Conservation (phyloP, 2,797 vertebrate genomes). For the Xenopus petersii region DNA sequence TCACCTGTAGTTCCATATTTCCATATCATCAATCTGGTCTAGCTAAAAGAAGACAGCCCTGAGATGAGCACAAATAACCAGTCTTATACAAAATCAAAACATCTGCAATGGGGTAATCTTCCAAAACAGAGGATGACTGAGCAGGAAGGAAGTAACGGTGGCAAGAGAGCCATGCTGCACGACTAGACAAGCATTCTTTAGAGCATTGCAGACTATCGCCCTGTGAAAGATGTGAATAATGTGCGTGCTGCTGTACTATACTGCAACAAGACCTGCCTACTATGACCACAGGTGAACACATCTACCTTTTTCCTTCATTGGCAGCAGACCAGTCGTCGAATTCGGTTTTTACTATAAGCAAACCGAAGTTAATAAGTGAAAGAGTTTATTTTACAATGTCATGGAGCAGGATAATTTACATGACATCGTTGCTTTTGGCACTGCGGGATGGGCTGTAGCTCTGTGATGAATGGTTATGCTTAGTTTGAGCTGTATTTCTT, state of each 20-base stretch:
- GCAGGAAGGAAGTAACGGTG: too few relatives aligned
- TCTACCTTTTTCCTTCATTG: constrained; percentile 14
- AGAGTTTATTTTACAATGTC: constrained; percentile 44
- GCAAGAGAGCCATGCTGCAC: too few relatives aligned
- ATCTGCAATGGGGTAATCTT: too few relatives aligned
- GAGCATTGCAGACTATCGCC: background rate
- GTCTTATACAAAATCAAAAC: too few relatives aligned
- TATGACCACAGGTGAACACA: constrained; percentile 27
- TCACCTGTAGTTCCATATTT: too few relatives aligned
- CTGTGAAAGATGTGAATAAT: constrained; percentile 3
- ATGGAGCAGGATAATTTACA: constrained; percentile 13
- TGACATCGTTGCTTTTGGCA: constrained; percentile 47
- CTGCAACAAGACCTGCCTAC: background rate
- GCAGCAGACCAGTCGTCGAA: background rate
- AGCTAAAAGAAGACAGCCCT: too few relatives aligned
- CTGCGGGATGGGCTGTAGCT: constrained; percentile 40
- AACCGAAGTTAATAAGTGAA: constrained; percentile 16
- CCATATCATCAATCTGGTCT: too few relatives aligned
- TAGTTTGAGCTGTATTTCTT: constrained; percentile 49
- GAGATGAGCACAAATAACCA: too few relatives aligned
- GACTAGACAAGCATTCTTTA: background rate
- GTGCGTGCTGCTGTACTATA: background rate
- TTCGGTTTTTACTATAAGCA: constrained; percentile 26
- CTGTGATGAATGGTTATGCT: constrained; percentile 51
- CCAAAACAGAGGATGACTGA: too few relatives aligned